Evolutionary conservation across 2,113 vertebrate genomes (phyloP).

Genomic region (Pseudolaguvia tuberculata): DNA sequence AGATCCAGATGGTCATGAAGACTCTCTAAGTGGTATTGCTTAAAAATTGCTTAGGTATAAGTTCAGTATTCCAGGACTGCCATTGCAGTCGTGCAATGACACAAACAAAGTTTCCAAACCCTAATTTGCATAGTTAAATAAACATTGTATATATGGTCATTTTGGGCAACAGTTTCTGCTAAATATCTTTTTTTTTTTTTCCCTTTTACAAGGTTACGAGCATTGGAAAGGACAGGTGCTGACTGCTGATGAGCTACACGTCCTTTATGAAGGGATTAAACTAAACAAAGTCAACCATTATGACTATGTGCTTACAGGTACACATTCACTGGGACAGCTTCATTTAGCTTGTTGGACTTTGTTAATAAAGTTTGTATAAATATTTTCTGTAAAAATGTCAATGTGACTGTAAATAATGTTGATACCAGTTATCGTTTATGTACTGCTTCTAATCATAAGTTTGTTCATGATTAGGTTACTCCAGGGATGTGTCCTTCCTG

Average conservation of each 20-base stretch:
- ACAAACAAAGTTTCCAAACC: no score
- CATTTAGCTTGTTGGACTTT: neutral
- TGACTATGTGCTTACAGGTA: constrained; percentile 95
- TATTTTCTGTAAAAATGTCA: neutral
- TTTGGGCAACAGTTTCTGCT: no score
- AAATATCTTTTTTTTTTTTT: neutral
- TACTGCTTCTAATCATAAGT: neutral
- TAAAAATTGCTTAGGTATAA: no score
- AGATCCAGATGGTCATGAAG: neutral
- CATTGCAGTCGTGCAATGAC: no score
- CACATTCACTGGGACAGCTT: neutral
- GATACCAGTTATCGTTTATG: neutral
- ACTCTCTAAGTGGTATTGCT: neutral
- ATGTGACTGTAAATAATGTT: neutral
- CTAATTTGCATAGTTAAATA: no score
- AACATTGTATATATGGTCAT: no score
- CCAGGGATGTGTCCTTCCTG: constrained; percentile 87
- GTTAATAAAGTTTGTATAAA: no score
- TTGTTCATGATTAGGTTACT: constrained; percentile 70
- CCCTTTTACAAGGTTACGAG: constrained; percentile 72
- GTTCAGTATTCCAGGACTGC: no score
- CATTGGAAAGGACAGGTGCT: constrained; percentile 96
- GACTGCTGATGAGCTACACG: constrained; percentile 83
- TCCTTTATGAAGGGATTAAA: constrained; percentile 87
- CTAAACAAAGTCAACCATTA: constrained; percentile 86